Conservation (phyloP, 2,797 vertebrate species). For the Sebastes steindachneri region DNA sequence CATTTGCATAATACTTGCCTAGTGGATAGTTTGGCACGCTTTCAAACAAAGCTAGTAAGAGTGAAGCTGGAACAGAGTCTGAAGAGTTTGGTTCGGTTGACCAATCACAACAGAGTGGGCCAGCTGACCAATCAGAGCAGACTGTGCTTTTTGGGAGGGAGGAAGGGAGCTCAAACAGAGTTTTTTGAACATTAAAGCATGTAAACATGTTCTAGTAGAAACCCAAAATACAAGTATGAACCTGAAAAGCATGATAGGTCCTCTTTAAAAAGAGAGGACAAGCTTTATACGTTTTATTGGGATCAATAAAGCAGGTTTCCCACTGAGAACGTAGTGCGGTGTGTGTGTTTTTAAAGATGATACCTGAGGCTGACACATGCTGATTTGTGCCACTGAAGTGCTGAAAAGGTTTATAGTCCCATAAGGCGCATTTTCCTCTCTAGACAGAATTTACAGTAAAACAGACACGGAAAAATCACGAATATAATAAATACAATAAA, state of each 20-base stretch:
- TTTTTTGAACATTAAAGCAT: no score
- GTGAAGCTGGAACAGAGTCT: no score
- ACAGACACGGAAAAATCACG: background rate
- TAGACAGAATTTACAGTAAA: constrained; percentile 3
- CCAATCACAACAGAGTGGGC: no score
- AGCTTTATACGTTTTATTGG: constrained; percentile 51
- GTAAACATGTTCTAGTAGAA: no score
- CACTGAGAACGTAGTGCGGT: background rate
- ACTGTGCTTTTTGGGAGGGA: fast-evolving
- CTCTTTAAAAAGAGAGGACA: constrained; percentile 23
- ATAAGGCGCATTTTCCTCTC: background rate
- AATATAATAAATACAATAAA: background rate
- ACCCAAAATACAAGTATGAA: no score
- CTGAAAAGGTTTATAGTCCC: constrained; percentile 26
- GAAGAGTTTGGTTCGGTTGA: no score
- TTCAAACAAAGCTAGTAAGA: no score
- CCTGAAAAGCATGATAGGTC: no score
- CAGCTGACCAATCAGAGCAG: no score
- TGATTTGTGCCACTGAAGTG: constrained; percentile 9
- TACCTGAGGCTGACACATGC: constrained; percentile 13
- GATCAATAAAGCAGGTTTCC: constrained; percentile 65
- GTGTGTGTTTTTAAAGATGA: constrained; percentile 30
- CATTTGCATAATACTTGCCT: no score
- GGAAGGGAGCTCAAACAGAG: no score
- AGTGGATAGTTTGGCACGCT: no score